These are phyloP conservation scores for Thumatha senex DNA, from an alignment of 2,888 invertebrate genomes.

Conservation along the genomic window DNA sequence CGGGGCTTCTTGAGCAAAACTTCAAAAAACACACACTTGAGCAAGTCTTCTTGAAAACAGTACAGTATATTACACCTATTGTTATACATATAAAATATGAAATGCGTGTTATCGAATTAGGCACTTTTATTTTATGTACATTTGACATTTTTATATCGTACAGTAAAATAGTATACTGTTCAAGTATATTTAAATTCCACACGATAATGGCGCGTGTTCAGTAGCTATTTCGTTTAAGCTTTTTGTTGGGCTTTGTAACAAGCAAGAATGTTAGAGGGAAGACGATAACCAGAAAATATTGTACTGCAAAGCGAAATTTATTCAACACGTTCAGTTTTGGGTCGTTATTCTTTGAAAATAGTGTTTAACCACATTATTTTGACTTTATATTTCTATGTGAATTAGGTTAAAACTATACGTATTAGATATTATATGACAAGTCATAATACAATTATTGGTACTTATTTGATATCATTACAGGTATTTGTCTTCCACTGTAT, in stretches of 20 bases:
- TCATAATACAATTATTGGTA: too few species aligned
- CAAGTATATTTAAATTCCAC: conserved; percentile 40
- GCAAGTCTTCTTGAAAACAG: too few species aligned
- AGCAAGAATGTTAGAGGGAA: conserved; percentile 11
- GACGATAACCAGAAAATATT: conserved; percentile 11
- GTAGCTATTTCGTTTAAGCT: conserved; percentile 53
- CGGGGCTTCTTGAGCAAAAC: too few species aligned
- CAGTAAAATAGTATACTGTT: conserved; percentile 13
- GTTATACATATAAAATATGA: neutral
- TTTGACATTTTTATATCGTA: conserved; percentile 4
- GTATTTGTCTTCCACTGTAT: too few species aligned
- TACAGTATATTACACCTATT: neutral
- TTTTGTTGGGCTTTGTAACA: conserved; percentile 28
- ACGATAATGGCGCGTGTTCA: conserved; percentile 45
- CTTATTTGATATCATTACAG: too few species aligned
- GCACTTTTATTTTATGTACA: conserved; percentile 9
- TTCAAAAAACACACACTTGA: too few species aligned
- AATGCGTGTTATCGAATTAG: neutral
- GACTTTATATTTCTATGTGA: too few species aligned
- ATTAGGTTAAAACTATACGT: too few species aligned
- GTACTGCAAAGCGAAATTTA: conserved; percentile 10
- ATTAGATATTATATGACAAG: too few species aligned
- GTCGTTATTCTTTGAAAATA: neutral
- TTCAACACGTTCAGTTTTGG: conserved; percentile 1
- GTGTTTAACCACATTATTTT: neutral